Conservation (phyloP, 64 coral and sea anemone genomes). For the Pocillopora verrucosa region DNA sequence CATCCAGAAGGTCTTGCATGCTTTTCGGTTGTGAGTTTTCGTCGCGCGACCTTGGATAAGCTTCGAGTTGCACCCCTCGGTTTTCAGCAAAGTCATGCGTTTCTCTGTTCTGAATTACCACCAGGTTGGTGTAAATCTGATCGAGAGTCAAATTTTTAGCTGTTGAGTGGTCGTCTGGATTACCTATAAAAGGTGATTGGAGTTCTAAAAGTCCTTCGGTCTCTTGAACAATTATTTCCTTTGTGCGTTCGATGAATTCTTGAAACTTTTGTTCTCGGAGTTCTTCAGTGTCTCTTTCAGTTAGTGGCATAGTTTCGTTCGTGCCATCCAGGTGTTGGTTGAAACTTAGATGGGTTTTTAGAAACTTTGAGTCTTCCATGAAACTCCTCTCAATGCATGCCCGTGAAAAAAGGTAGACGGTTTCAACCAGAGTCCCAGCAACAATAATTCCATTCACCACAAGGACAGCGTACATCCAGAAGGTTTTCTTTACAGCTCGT, state of each 20-base stretch:
- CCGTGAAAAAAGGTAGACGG: not conserved
- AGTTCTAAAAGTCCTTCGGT: not conserved
- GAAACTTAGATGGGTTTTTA: not conserved
- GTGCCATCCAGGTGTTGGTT: not conserved
- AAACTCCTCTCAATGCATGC: too few relatives aligned
- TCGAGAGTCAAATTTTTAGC: too few relatives aligned
- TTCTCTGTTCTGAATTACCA: conserved; percentile 23
- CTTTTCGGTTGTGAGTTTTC: not conserved
- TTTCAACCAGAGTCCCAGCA: not conserved
- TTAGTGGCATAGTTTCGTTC: not conserved
- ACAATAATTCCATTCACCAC: not conserved
- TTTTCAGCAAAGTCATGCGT: not conserved
- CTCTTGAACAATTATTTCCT: too few relatives aligned
- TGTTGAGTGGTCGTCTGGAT: not conserved
- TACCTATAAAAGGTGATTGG: not conserved
- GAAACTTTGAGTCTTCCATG: too few relatives aligned
- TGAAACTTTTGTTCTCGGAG: too few relatives aligned
- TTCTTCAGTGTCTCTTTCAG: not conserved
- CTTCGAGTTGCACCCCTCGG: too few relatives aligned
- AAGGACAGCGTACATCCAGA: not conserved
- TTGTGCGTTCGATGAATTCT: not conserved
- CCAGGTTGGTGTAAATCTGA: conserved; percentile 45
- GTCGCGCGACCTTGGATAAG: not conserved
- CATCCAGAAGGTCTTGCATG: not conserved
- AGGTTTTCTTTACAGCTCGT: not conserved